Evolutionary conservation across 1,140 invertebrate species (phyloP), one percentile per base, ranked within the genome.

Genomic region (Gonioctena quinquepunctata): DNA sequence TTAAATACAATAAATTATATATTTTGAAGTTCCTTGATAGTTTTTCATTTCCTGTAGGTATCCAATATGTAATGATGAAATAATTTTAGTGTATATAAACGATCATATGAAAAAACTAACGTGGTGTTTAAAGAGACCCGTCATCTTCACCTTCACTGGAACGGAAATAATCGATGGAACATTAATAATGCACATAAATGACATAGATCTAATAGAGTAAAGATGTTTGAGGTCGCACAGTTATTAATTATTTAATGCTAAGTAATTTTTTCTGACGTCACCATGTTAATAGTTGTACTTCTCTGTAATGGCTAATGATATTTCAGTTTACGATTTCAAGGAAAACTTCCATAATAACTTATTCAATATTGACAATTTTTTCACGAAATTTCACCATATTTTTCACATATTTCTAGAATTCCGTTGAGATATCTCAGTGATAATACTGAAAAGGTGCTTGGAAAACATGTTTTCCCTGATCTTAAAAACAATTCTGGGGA

Each of bases 251-350:
- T 54, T 54, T 18, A 54, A 54, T 18, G 21, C 16, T 22, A 0
- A 13, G 50, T 54, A 54, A 54, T 54, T 54, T 54, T 54, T n/a
- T 18, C 50, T 54, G 50, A 54, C 50, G 50, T 54, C 50, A 54
- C 13, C 13, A 19, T 22, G 21, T 54, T 18, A 54, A 54, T 54
- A 54, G 19, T 54, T 54, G 11, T n/a, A 42, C 16, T 42, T 42
- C 33, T 11, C 33, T 42, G 13, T 42, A 42, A 42, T n/a, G 33
- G 33, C 33, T 42, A 42, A 42, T 42, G 33, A 42, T 42, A 42
- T 42, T 42, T 42, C 13, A 42, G 16, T 42, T 42, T 42, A 13
- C 33, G 8, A 42, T 42, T 42, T 4, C 16, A 42, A 13, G 33
- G 16, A 42, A 42, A 13, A 42, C 16, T 42, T 42, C 16, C 33